Base-by-base conservation (phyloP, 2,113 vertebrate species). In the Nesogale talazaci region DNA sequence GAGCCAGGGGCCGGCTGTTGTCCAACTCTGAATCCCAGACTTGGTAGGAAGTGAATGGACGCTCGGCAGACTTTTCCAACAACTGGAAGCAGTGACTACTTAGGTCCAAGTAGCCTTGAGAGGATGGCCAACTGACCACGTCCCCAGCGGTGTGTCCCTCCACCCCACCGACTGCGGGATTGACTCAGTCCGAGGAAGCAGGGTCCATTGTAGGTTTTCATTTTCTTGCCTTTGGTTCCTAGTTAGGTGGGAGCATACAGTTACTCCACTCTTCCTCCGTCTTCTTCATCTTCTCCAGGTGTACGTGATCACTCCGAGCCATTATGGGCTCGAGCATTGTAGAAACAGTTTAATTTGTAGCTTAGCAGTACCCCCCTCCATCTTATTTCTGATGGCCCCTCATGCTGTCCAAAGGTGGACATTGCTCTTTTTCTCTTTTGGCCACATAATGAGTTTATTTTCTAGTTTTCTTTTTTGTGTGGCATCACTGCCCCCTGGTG, bases 181-280 rank as follows among this genome's bases (percentile, higher is more conserved):
- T 72, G 25, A 38, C n/a, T 42, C 2, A 20, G 61, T 70, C 31
- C 69, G 56, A 93, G 69, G 34, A 86, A 57, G 52, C 72, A 76
- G 52, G 65, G 22, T 77, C 15, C 6, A 22, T 36, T 42, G 46
- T 40, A 17, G 52, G 56, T 72, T 81, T 76, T 42, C 9, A 36
- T 72, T 42, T 57, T 72, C 46, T 92, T 81, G 61, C 34, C 31
- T 86, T 92, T 84, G 34, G 27, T 46, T 92, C 63, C 27, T 42
- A 85, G n/a, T 42, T 81, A 81, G 61, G 38, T n/a, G 86, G 16
- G 27, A 90, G 42, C 89, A 69, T 69, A 36, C 19, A 25, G 36
- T n/a, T 94, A 90, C 85, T 12, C n/a, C 79, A n/a, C 83, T 85
- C 72, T 27, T 76, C 36, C 76, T 75, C 86, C n/a, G n/a, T 36